Percentiles rank a stretch among this genome's conserved stretches.
Evolutionary conservation across 1,140 invertebrate genomes (phyloP).

Genomic region (Zeugodacus cucurbitae): DNA sequence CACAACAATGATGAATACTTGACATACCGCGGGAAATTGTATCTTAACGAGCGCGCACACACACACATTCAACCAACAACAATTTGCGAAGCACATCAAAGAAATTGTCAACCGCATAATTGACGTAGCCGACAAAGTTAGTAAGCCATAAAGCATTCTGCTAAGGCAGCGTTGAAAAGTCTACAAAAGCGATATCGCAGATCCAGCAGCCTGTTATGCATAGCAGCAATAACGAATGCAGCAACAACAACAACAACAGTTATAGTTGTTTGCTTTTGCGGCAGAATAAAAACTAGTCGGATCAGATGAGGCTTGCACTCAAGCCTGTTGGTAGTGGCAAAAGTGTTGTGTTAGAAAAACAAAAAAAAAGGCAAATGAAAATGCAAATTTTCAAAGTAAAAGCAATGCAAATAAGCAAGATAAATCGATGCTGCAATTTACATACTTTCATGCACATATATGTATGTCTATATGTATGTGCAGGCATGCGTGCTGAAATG

Average conservation of each 20-base stretch:
- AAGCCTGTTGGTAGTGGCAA: neutral
- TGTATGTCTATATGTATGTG: neutral
- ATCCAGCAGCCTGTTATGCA: neutral
- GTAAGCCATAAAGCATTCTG: neutral
- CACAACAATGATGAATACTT: constrained; percentile 28
- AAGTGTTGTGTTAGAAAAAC: neutral
- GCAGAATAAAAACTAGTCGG: neutral
- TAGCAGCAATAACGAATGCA: neutral
- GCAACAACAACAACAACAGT: neutral
- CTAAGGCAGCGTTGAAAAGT: neutral
- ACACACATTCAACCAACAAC: neutral
- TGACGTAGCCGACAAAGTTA: neutral
- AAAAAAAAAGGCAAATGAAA: neutral
- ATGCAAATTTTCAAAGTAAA: neutral
- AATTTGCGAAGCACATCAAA: neutral
- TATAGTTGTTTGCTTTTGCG: too few species aligned
- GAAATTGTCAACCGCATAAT: neutral
- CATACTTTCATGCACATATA: neutral
- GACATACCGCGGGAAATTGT: constrained; percentile 5
- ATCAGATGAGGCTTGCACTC: neutral
- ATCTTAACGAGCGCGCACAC: neutral
- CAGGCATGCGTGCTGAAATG: neutral
- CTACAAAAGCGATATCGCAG: neutral
- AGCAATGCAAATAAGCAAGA: neutral
- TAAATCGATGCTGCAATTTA: neutral